phyloP scores from a whole-genome alignment of 2,888 invertebrate genomes.

The Tanytarsus gracilentus region DNA sequence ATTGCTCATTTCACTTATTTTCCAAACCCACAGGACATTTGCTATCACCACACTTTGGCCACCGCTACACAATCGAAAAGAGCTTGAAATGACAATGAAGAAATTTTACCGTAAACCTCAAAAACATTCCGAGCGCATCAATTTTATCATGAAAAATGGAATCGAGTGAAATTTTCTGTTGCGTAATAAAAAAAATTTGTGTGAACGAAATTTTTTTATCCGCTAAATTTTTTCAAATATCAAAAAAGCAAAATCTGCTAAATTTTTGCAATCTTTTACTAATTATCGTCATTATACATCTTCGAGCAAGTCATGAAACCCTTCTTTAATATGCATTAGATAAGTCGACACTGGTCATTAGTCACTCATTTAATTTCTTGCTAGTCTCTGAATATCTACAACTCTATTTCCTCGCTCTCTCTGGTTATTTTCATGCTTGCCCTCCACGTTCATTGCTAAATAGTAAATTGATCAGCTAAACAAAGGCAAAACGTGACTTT shows the following conservation, averaged over 20 bases:
- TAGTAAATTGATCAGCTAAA: slow-evolving; percentile 29
- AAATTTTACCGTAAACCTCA: slow-evolving; percentile 1
- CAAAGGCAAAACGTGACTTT: slow-evolving; percentile 25
- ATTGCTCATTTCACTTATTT: neutral
- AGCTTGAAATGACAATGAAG: slow-evolving; percentile 15
- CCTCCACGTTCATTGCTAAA: slow-evolving; percentile 9
- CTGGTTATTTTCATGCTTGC: neutral
- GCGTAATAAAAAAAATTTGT: no score
- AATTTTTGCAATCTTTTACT: no score
- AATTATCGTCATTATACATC: no score
- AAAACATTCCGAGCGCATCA: neutral
- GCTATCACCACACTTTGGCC: slow-evolving; percentile 23
- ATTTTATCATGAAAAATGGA: slow-evolving; percentile 7
- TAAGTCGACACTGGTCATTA: no score
- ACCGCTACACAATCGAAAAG: slow-evolving; percentile 8
- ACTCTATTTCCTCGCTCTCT: neutral
- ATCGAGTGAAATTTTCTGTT: no score
- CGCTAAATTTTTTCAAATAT: no score
- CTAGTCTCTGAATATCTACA: neutral
- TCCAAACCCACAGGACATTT: neutral
- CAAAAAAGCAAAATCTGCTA: no score
- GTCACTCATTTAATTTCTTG: no score
- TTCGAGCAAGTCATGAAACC: no score
- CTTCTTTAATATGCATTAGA: no score
- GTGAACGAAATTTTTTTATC: no score